Evolutionary conservation across 2,888 invertebrate species (phyloP), one percentile per base, ranked within the genome.

Genomic region (Drosophila maculinotata): DNA sequence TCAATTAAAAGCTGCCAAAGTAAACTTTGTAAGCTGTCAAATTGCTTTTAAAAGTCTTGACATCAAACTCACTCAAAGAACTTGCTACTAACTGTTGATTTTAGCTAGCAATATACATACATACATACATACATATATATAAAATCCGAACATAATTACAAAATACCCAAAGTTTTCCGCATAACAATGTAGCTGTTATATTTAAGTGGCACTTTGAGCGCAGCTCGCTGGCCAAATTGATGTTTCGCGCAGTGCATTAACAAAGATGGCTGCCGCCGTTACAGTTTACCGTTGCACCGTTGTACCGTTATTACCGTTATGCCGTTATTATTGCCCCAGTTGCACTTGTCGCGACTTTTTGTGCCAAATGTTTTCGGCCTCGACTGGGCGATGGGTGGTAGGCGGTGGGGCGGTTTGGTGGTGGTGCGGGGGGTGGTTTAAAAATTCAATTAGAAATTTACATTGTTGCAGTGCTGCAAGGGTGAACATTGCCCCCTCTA

Each of bases 381-480:
- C 26, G 44, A 23, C 28, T 30, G 31, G 59, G 20, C 4, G 14
- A 33, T 12, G 31, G 31, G 12, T 33, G 31, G 4, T 5, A n/a
- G 10, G 28, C 6, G 9, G 5, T 26, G 14, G 31, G 2, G 9
- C 3, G 17, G 7, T 9, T 20, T 8, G 38, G n/a, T 15, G 15
- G 14, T 15, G 35, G 17, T 23, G n/a, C n/a, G 31, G 31, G 12
- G n/a, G 31, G 4, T 23, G 47, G 14, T 36, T 47, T 26, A 12
- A 52, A 56, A 68, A 51, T 54, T 28, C 74, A 71, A 74, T 73
- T 73, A 73, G 64, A 69, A 73, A 62, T 68, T 62, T 71, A 62
- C 62, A 68, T 58, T 58, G 69, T 68, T 52, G 54, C 36, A 39
- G 14, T 28, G 28, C 20, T 33, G 14, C 20, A 25, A 31, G 26